Conservation (phyloP, 2,797 vertebrate genomes). For the Pipistrellus kuhlii region DNA sequence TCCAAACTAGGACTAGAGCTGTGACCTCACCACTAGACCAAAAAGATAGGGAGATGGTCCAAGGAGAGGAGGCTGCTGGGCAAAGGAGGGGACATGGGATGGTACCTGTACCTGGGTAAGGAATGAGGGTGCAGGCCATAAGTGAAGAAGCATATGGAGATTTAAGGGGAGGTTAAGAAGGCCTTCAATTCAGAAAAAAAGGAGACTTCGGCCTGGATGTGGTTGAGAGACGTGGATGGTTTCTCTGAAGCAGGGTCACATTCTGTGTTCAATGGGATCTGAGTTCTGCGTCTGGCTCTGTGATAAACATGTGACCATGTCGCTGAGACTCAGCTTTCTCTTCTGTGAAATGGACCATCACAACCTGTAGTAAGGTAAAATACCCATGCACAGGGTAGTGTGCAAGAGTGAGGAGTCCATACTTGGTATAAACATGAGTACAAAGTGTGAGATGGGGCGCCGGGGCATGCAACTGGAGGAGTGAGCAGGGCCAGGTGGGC, state of each 20-base stretch:
- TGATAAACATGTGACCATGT: not conserved
- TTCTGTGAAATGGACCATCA: not conserved
- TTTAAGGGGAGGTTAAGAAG: not conserved
- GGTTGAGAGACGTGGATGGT: not conserved
- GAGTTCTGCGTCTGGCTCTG: not conserved
- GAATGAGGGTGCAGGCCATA: not conserved
- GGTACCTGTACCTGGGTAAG: not conserved
- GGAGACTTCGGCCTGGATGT: not conserved
- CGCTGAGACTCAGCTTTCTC: not conserved
- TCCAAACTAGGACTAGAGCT: not conserved
- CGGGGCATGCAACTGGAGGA: not conserved
- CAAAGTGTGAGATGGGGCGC: not conserved
- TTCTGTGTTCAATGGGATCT: not conserved
- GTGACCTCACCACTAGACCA: not conserved
- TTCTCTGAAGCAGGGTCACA: not conserved
- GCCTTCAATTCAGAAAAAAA: not conserved
- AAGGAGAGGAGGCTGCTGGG: not conserved
- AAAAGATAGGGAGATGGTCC: not conserved
- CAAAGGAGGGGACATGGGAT: not conserved
- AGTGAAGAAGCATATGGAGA: fast-evolving
- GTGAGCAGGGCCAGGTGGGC: not conserved
- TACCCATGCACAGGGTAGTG: not conserved
- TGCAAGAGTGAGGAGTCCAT: not conserved
- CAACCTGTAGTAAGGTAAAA: not conserved
- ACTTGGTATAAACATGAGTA: not conserved